A percentile compares a stretch with the other conserved stretches of the same genome.
Conservation (phyloP, 2,888 invertebrate genomes). For the Andrena chrysosceles region DNA sequence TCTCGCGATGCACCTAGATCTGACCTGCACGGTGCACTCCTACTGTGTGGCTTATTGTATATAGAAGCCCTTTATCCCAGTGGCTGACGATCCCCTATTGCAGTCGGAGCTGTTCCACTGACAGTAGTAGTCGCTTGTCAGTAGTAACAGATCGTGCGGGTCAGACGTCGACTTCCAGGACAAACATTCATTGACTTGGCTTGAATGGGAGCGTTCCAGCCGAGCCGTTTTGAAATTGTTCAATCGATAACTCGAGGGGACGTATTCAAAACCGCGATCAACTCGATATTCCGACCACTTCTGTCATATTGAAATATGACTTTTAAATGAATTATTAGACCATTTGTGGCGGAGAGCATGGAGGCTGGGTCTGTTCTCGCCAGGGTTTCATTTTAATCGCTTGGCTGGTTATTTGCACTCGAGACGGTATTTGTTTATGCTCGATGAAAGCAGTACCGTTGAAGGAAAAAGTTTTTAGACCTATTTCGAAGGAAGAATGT, state of each 20-base stretch:
- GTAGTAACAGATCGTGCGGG: conserved; percentile 46
- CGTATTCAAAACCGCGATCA: conserved; percentile 1
- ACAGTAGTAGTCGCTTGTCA: conserved; percentile 28
- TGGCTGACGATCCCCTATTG: conserved; percentile 25
- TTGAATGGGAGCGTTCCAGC: conserved; percentile 18
- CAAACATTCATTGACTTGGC: conserved; percentile 34
- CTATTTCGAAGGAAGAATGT: neutral
- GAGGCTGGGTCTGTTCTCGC: neutral
- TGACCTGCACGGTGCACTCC: neutral
- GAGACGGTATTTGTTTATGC: conserved; percentile 22
- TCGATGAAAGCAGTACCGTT: neutral
- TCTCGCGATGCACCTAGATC: neutral
- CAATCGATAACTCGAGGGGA: conserved; percentile 18
- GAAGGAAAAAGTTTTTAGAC: neutral
- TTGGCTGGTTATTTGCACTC: neutral
- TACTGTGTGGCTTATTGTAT: conserved; percentile 34
- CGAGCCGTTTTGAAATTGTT: conserved; percentile 26
- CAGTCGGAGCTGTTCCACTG: conserved; percentile 32
- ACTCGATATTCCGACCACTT: neutral
- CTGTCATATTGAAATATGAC: conserved; percentile 6
- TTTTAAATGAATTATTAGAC: conserved; percentile 14
- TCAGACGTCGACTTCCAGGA: conserved; percentile 35
- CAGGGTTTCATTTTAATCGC: neutral
- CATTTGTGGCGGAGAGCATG: conserved; percentile 1
- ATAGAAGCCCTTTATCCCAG: conserved; percentile 38